Evolutionary conservation across 2,113 vertebrate species (phyloP).

Genomic region (Pygoscelis antarcticus): DNA sequence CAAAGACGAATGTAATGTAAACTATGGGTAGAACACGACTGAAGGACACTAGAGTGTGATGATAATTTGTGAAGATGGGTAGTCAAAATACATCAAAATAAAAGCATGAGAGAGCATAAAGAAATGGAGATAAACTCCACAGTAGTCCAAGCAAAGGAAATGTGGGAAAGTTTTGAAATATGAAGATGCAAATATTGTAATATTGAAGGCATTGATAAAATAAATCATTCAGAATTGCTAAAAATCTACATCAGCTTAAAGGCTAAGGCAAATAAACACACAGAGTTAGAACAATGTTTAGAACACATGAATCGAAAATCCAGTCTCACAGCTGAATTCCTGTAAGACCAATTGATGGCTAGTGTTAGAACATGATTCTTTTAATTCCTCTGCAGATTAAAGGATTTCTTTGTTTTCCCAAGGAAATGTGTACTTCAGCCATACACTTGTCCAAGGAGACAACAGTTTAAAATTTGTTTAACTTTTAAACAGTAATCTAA

Average conservation of each 20-base stretch:
- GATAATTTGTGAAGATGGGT: background rate
- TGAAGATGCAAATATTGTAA: background rate
- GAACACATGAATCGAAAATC: background rate
- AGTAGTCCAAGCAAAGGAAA: background rate
- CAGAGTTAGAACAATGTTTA: background rate
- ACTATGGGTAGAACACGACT: background rate
- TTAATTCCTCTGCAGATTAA: background rate
- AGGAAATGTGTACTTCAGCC: background rate
- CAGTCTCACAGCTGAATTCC: background rate
- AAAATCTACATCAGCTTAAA: background rate
- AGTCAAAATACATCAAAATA: background rate
- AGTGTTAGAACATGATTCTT: background rate
- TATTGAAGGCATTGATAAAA: background rate
- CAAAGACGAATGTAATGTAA: background rate
- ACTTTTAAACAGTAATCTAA: background rate
- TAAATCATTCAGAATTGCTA: background rate
- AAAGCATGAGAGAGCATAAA: background rate
- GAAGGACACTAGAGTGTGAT: background rate
- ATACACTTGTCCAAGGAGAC: background rate
- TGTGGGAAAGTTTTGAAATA: background rate
- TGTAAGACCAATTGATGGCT: background rate
- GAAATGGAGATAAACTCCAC: background rate
- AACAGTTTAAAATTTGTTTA: background rate
- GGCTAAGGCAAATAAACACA: background rate
- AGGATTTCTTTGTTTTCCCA: background rate